phyloP scores from a whole-genome alignment of 2,888 invertebrate genomes.

The Protonemura montana region DNA sequence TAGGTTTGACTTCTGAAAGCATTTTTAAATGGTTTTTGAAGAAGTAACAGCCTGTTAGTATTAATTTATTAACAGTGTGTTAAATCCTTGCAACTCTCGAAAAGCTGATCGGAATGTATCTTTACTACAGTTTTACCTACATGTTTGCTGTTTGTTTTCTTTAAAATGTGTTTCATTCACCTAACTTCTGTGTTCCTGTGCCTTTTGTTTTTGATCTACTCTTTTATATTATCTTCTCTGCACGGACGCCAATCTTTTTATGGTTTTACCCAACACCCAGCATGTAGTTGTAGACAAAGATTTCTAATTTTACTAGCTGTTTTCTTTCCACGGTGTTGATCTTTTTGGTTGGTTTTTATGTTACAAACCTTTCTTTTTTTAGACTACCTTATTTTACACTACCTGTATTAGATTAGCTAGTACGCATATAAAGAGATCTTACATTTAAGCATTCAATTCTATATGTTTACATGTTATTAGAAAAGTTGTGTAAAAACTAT shows the following conservation, averaged over 20 bases:
- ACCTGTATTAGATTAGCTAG: too few species aligned
- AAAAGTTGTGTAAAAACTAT: too few species aligned
- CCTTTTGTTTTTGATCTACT: neutral
- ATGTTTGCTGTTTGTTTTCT: too few species aligned
- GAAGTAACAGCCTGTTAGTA: too few species aligned
- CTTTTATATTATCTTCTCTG: neutral
- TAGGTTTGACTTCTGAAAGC: too few species aligned
- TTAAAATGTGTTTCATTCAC: neutral
- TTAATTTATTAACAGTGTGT: too few species aligned
- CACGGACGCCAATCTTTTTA: neutral
- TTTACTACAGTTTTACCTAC: too few species aligned
- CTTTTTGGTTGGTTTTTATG: conserved; percentile 45
- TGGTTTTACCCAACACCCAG: neutral
- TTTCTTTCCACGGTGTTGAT: conserved; percentile 42
- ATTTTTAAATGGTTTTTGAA: too few species aligned
- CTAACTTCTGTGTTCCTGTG: conserved; percentile 20
- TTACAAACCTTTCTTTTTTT: conserved; percentile 20
- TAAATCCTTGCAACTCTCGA: too few species aligned
- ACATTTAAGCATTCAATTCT: neutral
- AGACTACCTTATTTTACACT: too few species aligned
- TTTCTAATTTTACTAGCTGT: neutral
- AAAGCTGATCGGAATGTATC: too few species aligned
- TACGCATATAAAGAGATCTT: too few species aligned
- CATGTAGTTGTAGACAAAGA: conserved; percentile 32
- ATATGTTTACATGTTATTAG: neutral